Evolutionary conservation across 2,113 vertebrate species (phyloP).

Genomic region (Actenoides lindsayi): DNA sequence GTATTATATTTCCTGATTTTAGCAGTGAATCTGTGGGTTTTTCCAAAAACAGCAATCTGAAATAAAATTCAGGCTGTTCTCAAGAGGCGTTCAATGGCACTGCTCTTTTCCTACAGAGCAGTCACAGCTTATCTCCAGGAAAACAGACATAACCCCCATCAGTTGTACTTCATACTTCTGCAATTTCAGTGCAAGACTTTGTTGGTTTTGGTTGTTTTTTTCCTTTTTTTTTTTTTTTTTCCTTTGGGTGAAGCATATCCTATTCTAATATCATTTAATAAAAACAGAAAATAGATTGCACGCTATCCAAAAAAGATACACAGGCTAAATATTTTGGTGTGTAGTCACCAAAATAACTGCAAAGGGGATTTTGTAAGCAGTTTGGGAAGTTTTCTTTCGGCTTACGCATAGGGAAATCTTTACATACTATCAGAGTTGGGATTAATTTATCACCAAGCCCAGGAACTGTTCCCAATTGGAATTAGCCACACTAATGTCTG

Average conservation of each 20-base stretch:
- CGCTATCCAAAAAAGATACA: neutral
- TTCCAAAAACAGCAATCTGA: neutral
- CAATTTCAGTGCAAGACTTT: neutral
- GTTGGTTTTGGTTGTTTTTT: neutral
- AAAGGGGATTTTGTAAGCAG: slow-evolving; percentile 39
- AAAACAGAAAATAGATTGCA: neutral
- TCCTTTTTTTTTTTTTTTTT: neutral
- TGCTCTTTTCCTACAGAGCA: neutral
- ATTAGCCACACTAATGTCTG: slow-evolving; percentile 64
- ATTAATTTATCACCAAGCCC: slow-evolving; percentile 62
- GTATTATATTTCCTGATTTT: neutral
- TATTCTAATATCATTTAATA: neutral
- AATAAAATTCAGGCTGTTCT: neutral
- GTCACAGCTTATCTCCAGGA: neutral
- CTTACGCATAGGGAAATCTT: slow-evolving; percentile 28
- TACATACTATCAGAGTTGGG: slow-evolving; percentile 11
- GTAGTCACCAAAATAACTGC: slow-evolving; percentile 40
- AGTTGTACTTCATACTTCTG: neutral
- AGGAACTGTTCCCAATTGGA: slow-evolving; percentile 64
- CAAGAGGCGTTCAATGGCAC: neutral
- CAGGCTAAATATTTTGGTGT: slow-evolving; percentile 48
- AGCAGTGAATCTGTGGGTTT: neutral
- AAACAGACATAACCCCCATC: neutral
- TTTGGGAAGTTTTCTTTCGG: slow-evolving; percentile 36
- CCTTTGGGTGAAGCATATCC: neutral